phyloP scores from a whole-genome alignment of 2,888 invertebrate species.

The Argyresthia albistria region DNA sequence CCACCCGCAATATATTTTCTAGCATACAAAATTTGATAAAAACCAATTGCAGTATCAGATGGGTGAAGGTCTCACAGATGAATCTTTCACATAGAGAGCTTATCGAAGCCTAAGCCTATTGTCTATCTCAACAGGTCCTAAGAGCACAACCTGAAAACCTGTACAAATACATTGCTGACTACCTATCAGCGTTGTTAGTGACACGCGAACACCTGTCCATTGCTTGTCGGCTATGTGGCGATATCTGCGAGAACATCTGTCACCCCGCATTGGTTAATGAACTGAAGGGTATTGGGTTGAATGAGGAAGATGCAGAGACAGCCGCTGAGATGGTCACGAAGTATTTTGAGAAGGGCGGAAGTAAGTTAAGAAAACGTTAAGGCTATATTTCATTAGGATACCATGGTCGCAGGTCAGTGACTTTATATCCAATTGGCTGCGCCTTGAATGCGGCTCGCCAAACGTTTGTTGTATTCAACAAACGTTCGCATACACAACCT shows the following conservation, averaged over 20 bases:
- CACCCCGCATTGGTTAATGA: slow-evolving; percentile 29
- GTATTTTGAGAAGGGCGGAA: slow-evolving; percentile 24
- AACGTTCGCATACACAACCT: too few species aligned
- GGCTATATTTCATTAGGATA: too few species aligned
- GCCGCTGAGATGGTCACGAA: slow-evolving; percentile 26
- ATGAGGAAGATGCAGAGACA: slow-evolving; percentile 19
- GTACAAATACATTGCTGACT: slow-evolving; percentile 78
- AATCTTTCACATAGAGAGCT: too few species aligned
- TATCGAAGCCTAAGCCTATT: too few species aligned
- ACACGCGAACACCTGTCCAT: slow-evolving; percentile 72
- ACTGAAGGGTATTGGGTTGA: slow-evolving; percentile 27
- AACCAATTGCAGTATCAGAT: too few species aligned
- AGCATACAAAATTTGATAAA: too few species aligned
- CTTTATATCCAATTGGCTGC: too few species aligned
- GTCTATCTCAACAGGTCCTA: too few species aligned
- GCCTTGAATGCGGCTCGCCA: too few species aligned
- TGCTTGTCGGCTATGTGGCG: slow-evolving; percentile 29
- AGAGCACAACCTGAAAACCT: slow-evolving; percentile 76
- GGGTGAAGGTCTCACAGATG: too few species aligned
- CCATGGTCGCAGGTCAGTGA: neutral
- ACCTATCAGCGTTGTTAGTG: slow-evolving; percentile 75
- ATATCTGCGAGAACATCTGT: slow-evolving; percentile 24
- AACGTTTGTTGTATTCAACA: too few species aligned
- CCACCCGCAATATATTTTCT: too few species aligned
- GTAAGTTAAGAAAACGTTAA: slow-evolving; percentile 17